These are phyloP conservation scores for Cyprinodon variegatus DNA, from an alignment of 2,113 vertebrate species.

Conservation along the genomic window DNA sequence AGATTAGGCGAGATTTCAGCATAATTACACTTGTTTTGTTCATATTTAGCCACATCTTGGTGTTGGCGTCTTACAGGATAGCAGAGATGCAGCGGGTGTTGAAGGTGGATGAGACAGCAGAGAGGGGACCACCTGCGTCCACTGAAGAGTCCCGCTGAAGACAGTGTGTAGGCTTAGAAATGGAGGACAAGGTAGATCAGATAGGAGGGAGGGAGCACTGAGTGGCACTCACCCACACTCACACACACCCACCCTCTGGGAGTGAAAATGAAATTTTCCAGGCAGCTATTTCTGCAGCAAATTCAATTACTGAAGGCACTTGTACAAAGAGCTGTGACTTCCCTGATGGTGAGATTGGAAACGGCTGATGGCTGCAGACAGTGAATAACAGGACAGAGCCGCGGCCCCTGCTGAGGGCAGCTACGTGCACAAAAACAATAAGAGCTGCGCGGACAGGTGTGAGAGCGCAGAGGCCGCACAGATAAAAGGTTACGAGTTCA, in stretches of 20 bases:
- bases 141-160: slow-evolving; percentile 38
- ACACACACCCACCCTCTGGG: slow-evolving; percentile 63
- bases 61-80: not conserved
- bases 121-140: slow-evolving; percentile 11
- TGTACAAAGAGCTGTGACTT: slow-evolving; percentile 96
- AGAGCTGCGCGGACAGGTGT: slow-evolving; percentile 60
- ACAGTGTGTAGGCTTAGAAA: slow-evolving; percentile 38
- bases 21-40: not conserved
- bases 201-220: slow-evolving; percentile 31
- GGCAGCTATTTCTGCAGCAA: slow-evolving; percentile 97
- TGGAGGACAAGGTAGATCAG: slow-evolving; percentile 66
- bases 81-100: not conserved
- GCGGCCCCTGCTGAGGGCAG: slow-evolving; percentile 69
- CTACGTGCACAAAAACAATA: slow-evolving; percentile 73
- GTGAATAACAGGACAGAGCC: slow-evolving; percentile 89
- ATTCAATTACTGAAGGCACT: slow-evolving; percentile 99
- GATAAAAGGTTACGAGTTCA: slow-evolving; percentile 59
- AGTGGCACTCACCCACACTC: slow-evolving; percentile 31
- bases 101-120: not conserved
- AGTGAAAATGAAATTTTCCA: slow-evolving; percentile 99
- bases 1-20: not conserved
- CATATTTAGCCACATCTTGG: not conserved
- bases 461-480: slow-evolving; percentile 9
- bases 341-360: slow-evolving; percentile 97
- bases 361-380: slow-evolving; percentile 94